These are phyloP conservation scores for Hystrix cristata DNA, from an alignment of 2,113 vertebrate genomes.

Conservation along the genomic window DNA sequence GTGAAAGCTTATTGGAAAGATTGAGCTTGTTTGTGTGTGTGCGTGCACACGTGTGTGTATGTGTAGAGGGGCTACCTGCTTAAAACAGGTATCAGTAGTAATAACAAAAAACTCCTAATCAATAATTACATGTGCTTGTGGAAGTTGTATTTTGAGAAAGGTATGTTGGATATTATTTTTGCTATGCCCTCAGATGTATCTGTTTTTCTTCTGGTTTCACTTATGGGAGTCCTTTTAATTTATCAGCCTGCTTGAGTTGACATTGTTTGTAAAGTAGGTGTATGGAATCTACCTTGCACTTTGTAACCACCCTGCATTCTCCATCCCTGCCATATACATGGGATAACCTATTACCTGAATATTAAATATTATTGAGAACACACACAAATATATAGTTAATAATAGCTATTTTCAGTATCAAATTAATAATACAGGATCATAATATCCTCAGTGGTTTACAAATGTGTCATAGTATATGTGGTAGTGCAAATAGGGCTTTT, in stretches of 20 bases:
- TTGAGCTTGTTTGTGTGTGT: not conserved
- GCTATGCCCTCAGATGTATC: not conserved
- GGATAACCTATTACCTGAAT: not conserved
- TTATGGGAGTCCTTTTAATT: not conserved
- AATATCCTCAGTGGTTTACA: not conserved
- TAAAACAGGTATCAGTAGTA: not conserved
- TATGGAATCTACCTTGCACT: not conserved
- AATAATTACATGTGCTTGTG: not conserved
- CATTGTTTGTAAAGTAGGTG: not conserved
- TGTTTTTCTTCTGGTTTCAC: constrained; percentile 29
- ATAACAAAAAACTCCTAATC: not conserved
- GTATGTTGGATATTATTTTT: not conserved
- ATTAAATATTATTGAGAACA: not conserved
- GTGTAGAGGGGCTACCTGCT: not conserved
- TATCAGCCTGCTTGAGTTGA: not conserved
- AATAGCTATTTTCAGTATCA: not conserved
- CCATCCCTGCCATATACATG: not conserved
- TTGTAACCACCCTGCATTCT: not conserved
- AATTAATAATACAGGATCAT: not conserved
- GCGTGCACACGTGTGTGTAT: not conserved
- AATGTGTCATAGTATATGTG: not conserved
- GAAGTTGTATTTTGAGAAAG: constrained; percentile 20
- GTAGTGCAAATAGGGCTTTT: not conserved
- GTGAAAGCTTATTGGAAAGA: not conserved
- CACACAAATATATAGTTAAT: not conserved